A percentile compares a stretch with the other conserved stretches of the same genome.
Conservation (phyloP, 1,140 invertebrate species). For the Drosophila malerkotliana region DNA sequence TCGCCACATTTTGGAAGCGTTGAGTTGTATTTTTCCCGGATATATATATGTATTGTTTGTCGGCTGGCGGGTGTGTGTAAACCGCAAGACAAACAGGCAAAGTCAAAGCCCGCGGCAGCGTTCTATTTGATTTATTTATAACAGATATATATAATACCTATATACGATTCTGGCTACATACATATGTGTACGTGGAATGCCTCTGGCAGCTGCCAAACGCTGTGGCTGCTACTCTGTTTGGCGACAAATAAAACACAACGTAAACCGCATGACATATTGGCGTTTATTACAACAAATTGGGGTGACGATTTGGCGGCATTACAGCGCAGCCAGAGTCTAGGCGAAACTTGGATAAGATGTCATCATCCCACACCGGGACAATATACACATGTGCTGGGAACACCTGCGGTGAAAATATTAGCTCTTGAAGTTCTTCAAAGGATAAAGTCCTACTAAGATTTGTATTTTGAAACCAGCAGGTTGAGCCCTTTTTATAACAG, state of each 20-base stretch:
- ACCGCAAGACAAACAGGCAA: conserved; percentile 60
- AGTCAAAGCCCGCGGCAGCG: conserved; percentile 51
- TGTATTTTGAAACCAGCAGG: too few relatives aligned
- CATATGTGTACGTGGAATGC: conserved; percentile 3
- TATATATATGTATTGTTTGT: conserved; percentile 8
- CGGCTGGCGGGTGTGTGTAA: conserved; percentile 35
- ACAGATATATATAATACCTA: conserved; percentile 40
- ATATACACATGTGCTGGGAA: neutral
- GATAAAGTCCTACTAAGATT: too few relatives aligned
- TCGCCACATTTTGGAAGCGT: conserved; percentile 18
- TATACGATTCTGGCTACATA: conserved; percentile 2
- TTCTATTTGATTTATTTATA: conserved; percentile 74
- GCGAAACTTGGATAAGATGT: conserved; percentile 57
- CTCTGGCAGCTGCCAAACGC: conserved; percentile 21
- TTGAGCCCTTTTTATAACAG: too few relatives aligned
- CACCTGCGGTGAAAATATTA: neutral
- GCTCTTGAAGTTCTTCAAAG: too few relatives aligned
- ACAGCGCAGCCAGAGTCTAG: conserved; percentile 47
- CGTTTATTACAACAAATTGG: conserved; percentile 82
- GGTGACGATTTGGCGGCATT: conserved; percentile 67
- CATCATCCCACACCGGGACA: conserved; percentile 18
- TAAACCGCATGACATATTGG: conserved; percentile 78
- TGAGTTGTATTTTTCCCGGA: conserved; percentile 6
- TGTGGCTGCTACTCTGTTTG: conserved; percentile 20
- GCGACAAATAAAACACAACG: conserved; percentile 64